A percentile compares a stretch with the other conserved stretches of the same genome.
phyloP scores from a whole-genome alignment of 2,113 vertebrate genomes.

The Progne subis region DNA sequence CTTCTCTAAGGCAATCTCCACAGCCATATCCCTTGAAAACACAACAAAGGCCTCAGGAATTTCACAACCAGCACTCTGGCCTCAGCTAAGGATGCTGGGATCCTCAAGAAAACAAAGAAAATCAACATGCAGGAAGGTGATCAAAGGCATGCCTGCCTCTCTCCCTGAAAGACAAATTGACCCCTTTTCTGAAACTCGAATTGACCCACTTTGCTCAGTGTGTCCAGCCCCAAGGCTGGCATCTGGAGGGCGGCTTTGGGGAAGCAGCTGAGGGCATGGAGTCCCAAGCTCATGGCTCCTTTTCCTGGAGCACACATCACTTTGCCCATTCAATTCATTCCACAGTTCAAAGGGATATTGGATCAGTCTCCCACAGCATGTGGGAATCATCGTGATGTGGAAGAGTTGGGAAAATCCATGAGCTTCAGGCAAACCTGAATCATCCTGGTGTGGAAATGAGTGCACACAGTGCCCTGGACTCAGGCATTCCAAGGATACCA shows the following conservation, averaged over 20 bases:
- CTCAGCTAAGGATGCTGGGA: not conserved
- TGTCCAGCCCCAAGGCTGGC: not conserved
- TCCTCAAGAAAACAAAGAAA: not conserved
- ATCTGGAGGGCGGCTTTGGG: not conserved
- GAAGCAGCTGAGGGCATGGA: not conserved
- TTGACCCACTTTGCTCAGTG: not conserved
- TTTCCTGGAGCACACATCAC: not conserved
- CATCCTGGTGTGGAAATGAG: too few species aligned
- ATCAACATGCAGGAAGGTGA: too few species aligned
- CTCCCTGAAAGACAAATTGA: not conserved
- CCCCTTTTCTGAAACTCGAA: not conserved
- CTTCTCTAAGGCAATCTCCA: not conserved
- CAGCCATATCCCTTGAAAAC: not conserved
- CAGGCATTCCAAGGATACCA: too few species aligned
- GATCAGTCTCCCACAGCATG: too few species aligned
- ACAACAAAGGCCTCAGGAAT: not conserved
- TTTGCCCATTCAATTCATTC: not conserved
- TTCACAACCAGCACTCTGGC: too few species aligned
- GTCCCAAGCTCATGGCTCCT: not conserved
- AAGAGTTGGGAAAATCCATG: too few species aligned
- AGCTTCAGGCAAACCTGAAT: too few species aligned
- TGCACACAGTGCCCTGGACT: too few species aligned
- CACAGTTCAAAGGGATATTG: not conserved
- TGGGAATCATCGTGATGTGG: too few species aligned
- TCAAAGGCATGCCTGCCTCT: too few species aligned